phyloP scores from a whole-genome alignment of 2,797 vertebrate genomes.

The Scyliorhinus canicula region DNA sequence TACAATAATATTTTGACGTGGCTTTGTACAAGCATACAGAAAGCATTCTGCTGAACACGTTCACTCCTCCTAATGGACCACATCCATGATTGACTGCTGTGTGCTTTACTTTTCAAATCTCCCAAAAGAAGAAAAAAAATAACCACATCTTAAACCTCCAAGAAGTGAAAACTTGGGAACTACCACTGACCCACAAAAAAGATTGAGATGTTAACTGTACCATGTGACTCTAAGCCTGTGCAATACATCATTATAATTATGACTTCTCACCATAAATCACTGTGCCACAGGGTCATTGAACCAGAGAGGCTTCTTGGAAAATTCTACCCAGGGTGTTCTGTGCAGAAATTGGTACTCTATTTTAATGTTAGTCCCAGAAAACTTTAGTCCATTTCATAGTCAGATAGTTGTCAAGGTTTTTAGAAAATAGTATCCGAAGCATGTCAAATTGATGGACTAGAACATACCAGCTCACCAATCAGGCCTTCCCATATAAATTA shows the following conservation, averaged over 20 bases:
- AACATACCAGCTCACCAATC: not conserved
- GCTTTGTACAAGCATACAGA: too few relatives aligned
- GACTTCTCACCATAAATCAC: too few relatives aligned
- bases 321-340: not conserved
- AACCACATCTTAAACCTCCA: not conserved
- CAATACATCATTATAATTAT: not conserved
- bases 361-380: not conserved
- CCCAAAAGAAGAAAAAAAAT: not conserved
- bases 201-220: too few relatives aligned
- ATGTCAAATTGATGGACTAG: not conserved
- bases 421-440: not conserved
- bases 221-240: not conserved
- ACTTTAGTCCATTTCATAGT: not conserved
- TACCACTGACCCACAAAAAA: not conserved
- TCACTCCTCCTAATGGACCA: not conserved
- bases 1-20: not conserved
- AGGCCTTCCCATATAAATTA: not conserved
- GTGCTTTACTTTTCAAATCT: not conserved
- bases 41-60: not conserved
- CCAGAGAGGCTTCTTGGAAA: not conserved
- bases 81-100: not conserved
- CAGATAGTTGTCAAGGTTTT: not conserved
- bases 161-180: not conserved
- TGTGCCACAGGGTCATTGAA: not conserved
- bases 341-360: not conserved